Base-by-base conservation (phyloP, 2,888 invertebrate genomes). In the Thymelicus sylvestris region DNA sequence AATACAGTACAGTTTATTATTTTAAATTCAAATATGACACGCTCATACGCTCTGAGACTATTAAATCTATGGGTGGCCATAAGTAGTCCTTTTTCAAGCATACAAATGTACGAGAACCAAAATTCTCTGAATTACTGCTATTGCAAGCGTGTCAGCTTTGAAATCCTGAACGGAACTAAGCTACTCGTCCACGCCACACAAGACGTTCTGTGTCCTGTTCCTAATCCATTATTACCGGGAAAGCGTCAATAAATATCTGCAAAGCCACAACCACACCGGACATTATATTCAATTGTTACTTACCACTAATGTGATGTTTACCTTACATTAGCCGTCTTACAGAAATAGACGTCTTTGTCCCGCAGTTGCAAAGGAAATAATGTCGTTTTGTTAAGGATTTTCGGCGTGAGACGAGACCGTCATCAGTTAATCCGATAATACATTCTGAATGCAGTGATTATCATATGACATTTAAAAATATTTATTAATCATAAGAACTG, bases 301-400 rank as follows among this genome's bases (percentile, higher is more conserved):
- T 81, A 75, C 84, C 78, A 78, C 86, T 88, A 89, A 89, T 87
- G 88, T 84, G 83, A 83, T 91, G 90, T 90, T 91, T 91, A 89
- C 88, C 81, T 85, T 85, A 86, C 84, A 88, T 90, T 89, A 89
- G 83, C 79, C 80, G 77, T 77, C 78, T 78, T 78, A 83, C 85
- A 84, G 85, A 87, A 86, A 86, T 86, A 86, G 79, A 79, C 73
- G 80, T 79, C 81, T 87, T 88, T 88, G 87, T 88, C 79, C 81
- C 80, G 76, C 74, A 76, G 79, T 82, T 78, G 81, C 81, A 77
- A 81, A 80, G 78, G 80, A 80, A 78, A 80, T 81, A 81, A 83
- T 81, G 78, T 78, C 78, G 79, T 81, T 83, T 82, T 78, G 74
- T 79, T 81, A 81, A 81, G 82, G 79, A 81, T 78, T 83, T 66